A percentile compares a stretch with the other conserved stretches of the same genome.
Conservation (phyloP, 2,888 invertebrate genomes). For the Arge pagana region DNA sequence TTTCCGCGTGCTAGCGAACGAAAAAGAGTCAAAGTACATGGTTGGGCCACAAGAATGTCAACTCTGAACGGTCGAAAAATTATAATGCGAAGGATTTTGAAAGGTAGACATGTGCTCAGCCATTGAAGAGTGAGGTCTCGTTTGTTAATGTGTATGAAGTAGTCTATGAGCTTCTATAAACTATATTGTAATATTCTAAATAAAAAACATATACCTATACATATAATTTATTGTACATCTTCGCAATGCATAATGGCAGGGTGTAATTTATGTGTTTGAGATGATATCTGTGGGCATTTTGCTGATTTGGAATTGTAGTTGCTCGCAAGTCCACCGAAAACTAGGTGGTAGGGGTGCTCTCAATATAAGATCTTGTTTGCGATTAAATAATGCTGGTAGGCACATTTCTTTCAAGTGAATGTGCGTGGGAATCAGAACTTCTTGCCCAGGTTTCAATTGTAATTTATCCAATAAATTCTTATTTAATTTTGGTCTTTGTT, state of each 20-base stretch:
- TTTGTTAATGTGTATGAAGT: too few species aligned
- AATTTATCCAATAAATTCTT: slow-evolving; percentile 35
- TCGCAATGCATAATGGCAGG: not conserved
- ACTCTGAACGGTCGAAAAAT: slow-evolving; percentile 71
- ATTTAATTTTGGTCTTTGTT: slow-evolving; percentile 34
- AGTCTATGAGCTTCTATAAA: too few species aligned
- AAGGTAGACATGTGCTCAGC: slow-evolving; percentile 71
- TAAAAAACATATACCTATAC: too few species aligned
- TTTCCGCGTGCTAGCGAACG: slow-evolving; percentile 79
- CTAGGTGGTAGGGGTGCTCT: slow-evolving; percentile 46
- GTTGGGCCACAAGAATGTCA: slow-evolving; percentile 72
- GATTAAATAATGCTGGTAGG: slow-evolving; percentile 36
- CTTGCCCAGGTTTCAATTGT: slow-evolving; percentile 33
- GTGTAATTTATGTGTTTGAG: not conserved
- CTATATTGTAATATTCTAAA: too few species aligned
- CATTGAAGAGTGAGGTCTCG: too few species aligned
- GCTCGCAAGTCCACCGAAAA: slow-evolving; percentile 52
- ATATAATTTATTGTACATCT: not conserved
- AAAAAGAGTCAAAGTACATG: slow-evolving; percentile 71
- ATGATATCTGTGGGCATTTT: too few species aligned
- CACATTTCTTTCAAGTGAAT: slow-evolving; percentile 45
- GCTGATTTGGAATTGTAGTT: slow-evolving; percentile 42
- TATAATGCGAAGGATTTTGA: slow-evolving; percentile 76
- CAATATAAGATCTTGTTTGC: slow-evolving; percentile 39
- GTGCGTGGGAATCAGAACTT: slow-evolving; percentile 50